These are phyloP conservation scores for Hafferia zeledoni DNA, from an alignment of 2,797 vertebrate genomes.

Conservation along the genomic window DNA sequence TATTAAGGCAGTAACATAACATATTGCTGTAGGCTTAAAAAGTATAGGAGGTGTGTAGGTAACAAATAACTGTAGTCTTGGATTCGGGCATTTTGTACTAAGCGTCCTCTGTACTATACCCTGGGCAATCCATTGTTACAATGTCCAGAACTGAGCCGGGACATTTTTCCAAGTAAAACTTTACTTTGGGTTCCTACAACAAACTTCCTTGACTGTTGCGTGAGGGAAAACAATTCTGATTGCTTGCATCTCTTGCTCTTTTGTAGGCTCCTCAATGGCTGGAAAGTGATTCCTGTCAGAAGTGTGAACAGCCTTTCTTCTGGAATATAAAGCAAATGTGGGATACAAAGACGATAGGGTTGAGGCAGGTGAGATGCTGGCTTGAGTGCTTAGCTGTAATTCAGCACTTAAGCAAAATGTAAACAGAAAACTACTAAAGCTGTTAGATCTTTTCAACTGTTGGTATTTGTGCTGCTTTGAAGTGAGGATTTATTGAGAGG, in stretches of 20 bases:
- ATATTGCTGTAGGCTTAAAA: background rate
- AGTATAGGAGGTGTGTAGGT: background rate
- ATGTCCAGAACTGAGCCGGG: background rate
- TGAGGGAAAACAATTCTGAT: background rate
- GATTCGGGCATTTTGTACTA: background rate
- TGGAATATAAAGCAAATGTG: conserved; percentile 95
- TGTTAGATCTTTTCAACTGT: background rate
- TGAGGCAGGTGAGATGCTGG: conserved; percentile 87
- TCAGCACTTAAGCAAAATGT: background rate
- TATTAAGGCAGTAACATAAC: background rate
- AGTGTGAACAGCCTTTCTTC: conserved; percentile 89
- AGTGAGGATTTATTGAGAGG: background rate
- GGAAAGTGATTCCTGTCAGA: conserved; percentile 89
- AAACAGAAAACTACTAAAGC: background rate
- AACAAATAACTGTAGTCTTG: background rate
- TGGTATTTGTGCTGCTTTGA: background rate
- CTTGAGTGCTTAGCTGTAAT: background rate
- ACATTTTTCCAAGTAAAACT: background rate
- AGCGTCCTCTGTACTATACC: background rate
- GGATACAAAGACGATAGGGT: conserved; percentile 91
- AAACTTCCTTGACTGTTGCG: background rate
- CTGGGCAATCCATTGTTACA: background rate
- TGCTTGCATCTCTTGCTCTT: background rate
- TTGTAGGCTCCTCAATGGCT: conserved; percentile 87
- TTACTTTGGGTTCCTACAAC: background rate